Conservation (phyloP, 2,888 invertebrate genomes). For the Margaritifera margaritifera region DNA sequence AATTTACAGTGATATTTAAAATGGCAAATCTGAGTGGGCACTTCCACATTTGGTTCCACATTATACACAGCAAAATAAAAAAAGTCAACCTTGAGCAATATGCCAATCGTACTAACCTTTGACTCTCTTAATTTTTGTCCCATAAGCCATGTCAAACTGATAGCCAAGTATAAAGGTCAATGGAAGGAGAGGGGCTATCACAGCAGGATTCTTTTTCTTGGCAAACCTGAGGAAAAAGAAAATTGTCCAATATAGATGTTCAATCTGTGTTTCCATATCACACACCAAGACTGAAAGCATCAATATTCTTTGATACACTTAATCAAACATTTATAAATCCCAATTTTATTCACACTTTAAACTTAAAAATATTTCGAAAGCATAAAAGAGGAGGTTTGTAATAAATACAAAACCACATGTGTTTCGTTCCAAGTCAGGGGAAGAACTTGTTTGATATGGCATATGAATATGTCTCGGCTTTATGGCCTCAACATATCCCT, state of each 20-base stretch:
- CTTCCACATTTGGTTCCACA: too few relatives aligned
- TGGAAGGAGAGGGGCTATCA: conserved; percentile 81
- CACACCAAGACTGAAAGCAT: neutral
- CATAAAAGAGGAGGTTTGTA: too few relatives aligned
- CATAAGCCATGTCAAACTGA: conserved; percentile 85
- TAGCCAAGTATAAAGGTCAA: conserved; percentile 82
- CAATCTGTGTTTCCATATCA: neutral
- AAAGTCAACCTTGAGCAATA: too few relatives aligned
- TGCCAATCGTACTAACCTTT: conserved; percentile 76
- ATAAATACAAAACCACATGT: too few relatives aligned
- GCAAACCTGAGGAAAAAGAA: conserved; percentile 25
- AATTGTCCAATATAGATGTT: neutral
- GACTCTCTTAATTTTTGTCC: conserved; percentile 84
- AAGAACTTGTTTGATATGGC: too few relatives aligned
- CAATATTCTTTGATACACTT: neutral
- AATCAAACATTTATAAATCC: neutral
- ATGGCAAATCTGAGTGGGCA: too few relatives aligned
- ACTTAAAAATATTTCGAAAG: neutral
- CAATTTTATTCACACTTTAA: neutral
- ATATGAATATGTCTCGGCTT: too few relatives aligned
- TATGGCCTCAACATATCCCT: too few relatives aligned
- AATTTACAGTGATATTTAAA: too few relatives aligned
- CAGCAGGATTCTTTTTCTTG: conserved; percentile 74
- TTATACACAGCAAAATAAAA: too few relatives aligned
- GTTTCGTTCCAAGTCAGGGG: too few relatives aligned